Evolutionary conservation across 2,888 invertebrate genomes (phyloP).

Genomic region (Yponomeuta evonymella): DNA sequence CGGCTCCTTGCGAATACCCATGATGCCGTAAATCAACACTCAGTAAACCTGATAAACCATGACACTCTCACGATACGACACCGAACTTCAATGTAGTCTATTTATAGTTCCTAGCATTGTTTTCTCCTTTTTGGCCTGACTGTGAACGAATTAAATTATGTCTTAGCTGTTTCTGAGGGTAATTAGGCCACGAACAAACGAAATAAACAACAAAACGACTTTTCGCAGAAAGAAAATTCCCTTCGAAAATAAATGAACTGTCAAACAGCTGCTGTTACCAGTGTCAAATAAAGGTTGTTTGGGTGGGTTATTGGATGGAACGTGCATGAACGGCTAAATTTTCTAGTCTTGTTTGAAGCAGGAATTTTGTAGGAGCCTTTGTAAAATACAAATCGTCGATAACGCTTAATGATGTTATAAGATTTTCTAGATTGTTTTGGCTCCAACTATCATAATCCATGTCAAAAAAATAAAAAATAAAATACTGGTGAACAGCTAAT

Average conservation of each 20-base stretch:
- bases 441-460: neutral
- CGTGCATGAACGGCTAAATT: neutral
- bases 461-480: neutral
- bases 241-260: constrained; percentile 59
- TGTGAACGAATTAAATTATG: neutral
- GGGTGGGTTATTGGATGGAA: neutral
- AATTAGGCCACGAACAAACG: neutral
- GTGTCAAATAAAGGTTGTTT: constrained; percentile 6
- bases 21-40: constrained; percentile 38
- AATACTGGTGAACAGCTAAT: neutral
- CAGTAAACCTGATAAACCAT: constrained; percentile 55
- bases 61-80: constrained; percentile 33
- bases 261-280: constrained; percentile 55
- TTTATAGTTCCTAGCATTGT: constrained; percentile 3
- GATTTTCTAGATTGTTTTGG: neutral
- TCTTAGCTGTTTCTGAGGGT: neutral
- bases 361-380: neutral
- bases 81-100: neutral
- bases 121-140: neutral
- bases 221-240: constrained; percentile 25
- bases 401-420: neutral
- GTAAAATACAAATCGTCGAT: neutral
- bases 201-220: neutral
- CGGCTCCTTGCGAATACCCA: constrained; percentile 60
- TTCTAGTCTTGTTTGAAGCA: neutral